Evolutionary conservation across 2,113 vertebrate genomes (phyloP), one percentile per base, ranked within the genome.

Genomic region (Paraplagusia blochii): DNA sequence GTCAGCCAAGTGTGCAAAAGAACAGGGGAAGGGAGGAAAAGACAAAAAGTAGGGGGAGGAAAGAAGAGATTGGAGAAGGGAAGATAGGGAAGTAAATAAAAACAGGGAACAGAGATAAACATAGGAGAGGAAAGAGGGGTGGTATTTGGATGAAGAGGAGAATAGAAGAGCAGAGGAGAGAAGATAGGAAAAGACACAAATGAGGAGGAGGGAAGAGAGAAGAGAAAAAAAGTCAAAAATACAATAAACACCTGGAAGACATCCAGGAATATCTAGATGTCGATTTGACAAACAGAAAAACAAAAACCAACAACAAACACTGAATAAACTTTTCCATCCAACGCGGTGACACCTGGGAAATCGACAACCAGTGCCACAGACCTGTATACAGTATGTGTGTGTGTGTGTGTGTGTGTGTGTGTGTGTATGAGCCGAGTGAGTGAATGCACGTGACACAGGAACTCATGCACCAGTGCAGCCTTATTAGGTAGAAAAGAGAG

Each of bases 401-500:
- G 56, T 47, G 18, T 45, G 49, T 53, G 44, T 67, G 55, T 36
- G 44, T 18, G 35, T 53, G 15, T 46, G 63, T 52, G 51, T 49
- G 46, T n/a, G 44, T 15, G 15, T 53, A 22, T 22, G 61, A n/a
- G 40, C 34, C 58, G 71, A 45, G 40, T 36, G 56, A n/a, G 14
- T 5, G n/a, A 5, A 18, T 7, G 11, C 78, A 79, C 33, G 74
- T 85, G 79, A 78, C 44, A 1, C 46, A 55, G 44, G 35, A 44
- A 51, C 76, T 74, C 74, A 50, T 62, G 79, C 70, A 62, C 63
- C 70, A 72, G 72, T 58, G 65, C 42, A 57, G 50, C 80, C 83
- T 77, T 81, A 85, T 81, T 79, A 76, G 84, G 81, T 63, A 77
- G 66, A 62, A 62, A 33, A 51, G 33, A 77, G 56, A 74, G 33